Evolutionary conservation across 2,888 invertebrate genomes (phyloP).

Genomic region (Drosophila robusta): DNA sequence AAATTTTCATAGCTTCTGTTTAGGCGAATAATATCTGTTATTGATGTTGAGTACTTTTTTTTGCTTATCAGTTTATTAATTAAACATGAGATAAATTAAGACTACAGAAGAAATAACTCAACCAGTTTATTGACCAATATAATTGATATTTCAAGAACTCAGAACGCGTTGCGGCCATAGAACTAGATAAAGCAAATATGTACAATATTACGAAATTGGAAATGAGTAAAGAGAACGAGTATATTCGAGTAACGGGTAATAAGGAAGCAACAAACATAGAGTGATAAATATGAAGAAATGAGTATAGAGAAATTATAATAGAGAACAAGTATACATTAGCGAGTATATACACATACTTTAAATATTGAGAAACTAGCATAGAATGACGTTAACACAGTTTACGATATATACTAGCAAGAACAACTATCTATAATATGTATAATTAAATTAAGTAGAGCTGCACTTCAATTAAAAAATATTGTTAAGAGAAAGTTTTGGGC

Average conservation of each 20-base stretch:
- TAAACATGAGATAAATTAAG: slow-evolving; percentile 9
- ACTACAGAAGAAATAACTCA: not conserved
- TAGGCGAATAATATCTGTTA: slow-evolving; percentile 21
- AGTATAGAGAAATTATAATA: not conserved
- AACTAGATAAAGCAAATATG: no score
- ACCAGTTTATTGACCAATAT: slow-evolving; percentile 4
- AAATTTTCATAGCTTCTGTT: slow-evolving; percentile 22
- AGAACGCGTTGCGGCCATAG: no score
- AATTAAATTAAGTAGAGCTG: not conserved
- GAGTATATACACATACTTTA: no score
- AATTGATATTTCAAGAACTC: not conserved
- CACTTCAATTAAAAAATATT: slow-evolving; percentile 20
- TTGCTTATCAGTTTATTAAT: slow-evolving; percentile 26
- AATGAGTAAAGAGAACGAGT: no score
- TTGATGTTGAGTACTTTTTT: slow-evolving; percentile 22
- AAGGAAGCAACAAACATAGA: no score
- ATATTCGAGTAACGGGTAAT: no score
- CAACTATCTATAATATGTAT: no score
- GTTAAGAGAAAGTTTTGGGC: slow-evolving; percentile 4
- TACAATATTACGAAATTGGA: no score
- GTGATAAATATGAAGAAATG: not conserved
- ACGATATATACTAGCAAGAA: no score
- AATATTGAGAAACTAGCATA: no score
- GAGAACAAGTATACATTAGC: no score
- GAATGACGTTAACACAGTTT: no score